A percentile compares a stretch with the other conserved stretches of the same genome.
Conservation (phyloP, 2,888 invertebrate species). For the Eumerus sabulonum region DNA sequence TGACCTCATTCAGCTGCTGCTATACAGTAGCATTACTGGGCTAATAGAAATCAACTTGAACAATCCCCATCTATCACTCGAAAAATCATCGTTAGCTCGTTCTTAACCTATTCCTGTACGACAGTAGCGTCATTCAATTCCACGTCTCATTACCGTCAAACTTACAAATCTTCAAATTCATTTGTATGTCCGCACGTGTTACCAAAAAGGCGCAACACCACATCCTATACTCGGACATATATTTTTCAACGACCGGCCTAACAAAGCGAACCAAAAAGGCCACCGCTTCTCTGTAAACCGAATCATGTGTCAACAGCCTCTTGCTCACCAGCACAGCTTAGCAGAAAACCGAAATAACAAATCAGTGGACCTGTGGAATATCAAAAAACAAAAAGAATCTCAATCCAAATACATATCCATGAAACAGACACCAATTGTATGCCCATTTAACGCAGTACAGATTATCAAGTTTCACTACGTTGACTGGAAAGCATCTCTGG, state of each 20-base stretch:
- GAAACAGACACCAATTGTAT: conserved; percentile 26
- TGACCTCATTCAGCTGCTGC: too few relatives aligned
- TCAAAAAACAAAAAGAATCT: conserved; percentile 16
- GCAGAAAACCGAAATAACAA: conserved; percentile 38
- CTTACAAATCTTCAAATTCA: background rate
- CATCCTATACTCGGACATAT: background rate
- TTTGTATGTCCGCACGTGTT: conserved; percentile 6
- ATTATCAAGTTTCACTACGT: conserved; percentile 32
- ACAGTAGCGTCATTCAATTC: too few relatives aligned
- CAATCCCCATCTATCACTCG: too few relatives aligned
- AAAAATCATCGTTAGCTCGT: too few relatives aligned
- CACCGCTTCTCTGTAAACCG: conserved; percentile 8
- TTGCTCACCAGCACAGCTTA: conserved; percentile 9
- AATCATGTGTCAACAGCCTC: conserved; percentile 59
- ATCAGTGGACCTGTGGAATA: conserved; percentile 37
- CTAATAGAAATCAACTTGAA: too few relatives aligned
- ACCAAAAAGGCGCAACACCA: conserved; percentile 27
- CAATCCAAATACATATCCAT: background rate
- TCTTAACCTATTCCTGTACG: too few relatives aligned
- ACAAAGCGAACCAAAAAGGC: background rate
- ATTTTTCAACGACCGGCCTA: background rate
- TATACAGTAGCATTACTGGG: too few relatives aligned
- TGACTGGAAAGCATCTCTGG: conserved; percentile 11
- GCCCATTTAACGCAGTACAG: conserved; percentile 38
- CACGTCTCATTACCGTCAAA: background rate